phyloP scores from a whole-genome alignment of 30 jellyfish, hydroid and myxozoan species.

The Chrysaora quinquecirrha region DNA sequence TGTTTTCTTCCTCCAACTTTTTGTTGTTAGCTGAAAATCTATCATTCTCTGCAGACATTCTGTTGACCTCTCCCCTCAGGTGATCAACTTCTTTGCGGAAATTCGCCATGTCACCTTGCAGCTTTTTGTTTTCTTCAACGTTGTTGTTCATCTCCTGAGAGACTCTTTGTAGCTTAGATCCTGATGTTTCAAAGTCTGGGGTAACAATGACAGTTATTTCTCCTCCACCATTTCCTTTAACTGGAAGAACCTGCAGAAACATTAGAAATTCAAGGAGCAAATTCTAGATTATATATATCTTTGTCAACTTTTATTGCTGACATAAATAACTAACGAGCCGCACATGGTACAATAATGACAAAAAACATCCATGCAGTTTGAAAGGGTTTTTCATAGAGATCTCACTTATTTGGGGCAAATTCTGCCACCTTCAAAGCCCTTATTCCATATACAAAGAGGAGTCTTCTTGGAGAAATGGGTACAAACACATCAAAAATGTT shows the following conservation, averaged over 20 bases:
- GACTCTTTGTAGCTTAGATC: conserved; percentile 61
- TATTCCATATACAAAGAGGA: too few relatives aligned
- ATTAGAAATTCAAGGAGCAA: too few relatives aligned
- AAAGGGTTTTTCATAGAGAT: too few relatives aligned
- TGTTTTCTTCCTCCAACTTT: conserved; percentile 84
- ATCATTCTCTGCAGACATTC: conserved; percentile 82
- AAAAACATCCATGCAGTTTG: too few relatives aligned
- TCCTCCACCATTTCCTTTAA: conserved; percentile 86
- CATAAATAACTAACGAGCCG: too few relatives aligned
- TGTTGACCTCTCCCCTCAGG: conserved; percentile 74
- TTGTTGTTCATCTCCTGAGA: conserved; percentile 72
- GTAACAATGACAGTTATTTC: conserved; percentile 60
- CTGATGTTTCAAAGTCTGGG: conserved; percentile 92
- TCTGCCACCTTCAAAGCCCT: too few relatives aligned
- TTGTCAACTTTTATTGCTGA: too few relatives aligned
- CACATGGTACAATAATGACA: too few relatives aligned
- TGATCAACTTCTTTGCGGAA: conserved; percentile 74
- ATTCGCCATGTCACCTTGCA: conserved; percentile 72
- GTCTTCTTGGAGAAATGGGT: too few relatives aligned
- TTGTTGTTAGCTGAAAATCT: conserved; percentile 80
- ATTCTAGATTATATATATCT: too few relatives aligned
- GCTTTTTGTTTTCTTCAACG: conserved; percentile 75
- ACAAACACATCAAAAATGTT: too few relatives aligned
- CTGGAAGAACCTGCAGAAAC: conserved; percentile 60
- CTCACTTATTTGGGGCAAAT: too few relatives aligned